Evolutionary conservation across 2,113 vertebrate genomes (phyloP), one percentile per base, ranked within the genome.

Genomic region (Xenopus borealis): DNA sequence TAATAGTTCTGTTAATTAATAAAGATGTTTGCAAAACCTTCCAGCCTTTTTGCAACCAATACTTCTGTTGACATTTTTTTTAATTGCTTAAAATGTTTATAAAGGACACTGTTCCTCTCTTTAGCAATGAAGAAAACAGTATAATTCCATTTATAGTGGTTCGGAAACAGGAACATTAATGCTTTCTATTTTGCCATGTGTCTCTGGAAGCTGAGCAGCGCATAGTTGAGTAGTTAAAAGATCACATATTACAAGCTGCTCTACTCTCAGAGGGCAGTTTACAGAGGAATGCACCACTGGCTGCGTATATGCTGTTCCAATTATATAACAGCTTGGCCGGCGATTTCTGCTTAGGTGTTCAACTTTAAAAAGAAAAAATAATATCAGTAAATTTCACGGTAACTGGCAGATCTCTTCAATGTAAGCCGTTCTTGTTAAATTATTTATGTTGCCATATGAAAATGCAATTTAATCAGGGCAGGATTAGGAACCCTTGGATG

Each of bases 221-320:
- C 62, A 73, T 45, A 44, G 71, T 40, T 20, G 40, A 59, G 64
- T 30, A 47, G 53, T 59, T 61, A 18, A 23, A 6, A 67, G 72
- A 74, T 67, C 50, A 30, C 64, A 67, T 61, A 33, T 20, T 67
- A 53, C 64, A 67, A 45, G 52, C 64, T 59, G 64, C 23, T 17
- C 27, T 67, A 61, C 40, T 74, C 72, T 74, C 64, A 47, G 19
- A 67, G 72, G 72, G 55, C 55, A 61, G 66, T 16, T 67, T 74
- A 30, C 52, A 14, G 20, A 19, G 53, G 13, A 74, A 66, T 12
- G 64, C 72, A 67, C 55, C 63, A 50, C 10, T 61, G 44, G 44
- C 53, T 62, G 40, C 65, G 47, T 75, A 68, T 75, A 50, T 67
- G 68, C 40, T 50, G 44, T 68, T 75, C 55, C 63, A 75, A 75